Base-by-base conservation (phyloP, 1,140 invertebrate species). In the Drosophila nigromelanica region DNA sequence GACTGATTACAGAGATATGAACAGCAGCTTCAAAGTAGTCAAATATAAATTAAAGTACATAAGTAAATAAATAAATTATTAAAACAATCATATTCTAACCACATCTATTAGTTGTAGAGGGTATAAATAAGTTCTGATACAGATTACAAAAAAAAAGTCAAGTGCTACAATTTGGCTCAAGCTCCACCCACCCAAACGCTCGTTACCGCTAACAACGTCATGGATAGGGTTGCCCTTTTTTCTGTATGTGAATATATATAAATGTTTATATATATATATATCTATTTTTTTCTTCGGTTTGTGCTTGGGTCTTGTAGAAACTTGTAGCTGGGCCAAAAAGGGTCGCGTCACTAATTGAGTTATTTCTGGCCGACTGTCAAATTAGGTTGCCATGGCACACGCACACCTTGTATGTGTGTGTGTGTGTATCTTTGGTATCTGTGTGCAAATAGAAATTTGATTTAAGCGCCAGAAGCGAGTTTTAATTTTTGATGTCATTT, bases 401-500 rank as follows among this genome's bases (percentile, higher is more conserved):
- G 63, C 70, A 59, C 15, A 51, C 64, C 15, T 33, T 14, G 70
- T 75, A 27, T 39, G 21, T 59, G n/a, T 62, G 37, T 61, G 30
- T 27, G 8, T 51, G 3, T 11, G 12, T 60, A 18, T 18, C 18
- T 18, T 18, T 18, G 1, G 11, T 60, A 7, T 37, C 27, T 37
- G 18, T 18, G 47, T 39, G 67, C 30, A 68, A 35, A 63, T 63
- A 56, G 52, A 74, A 76, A 89, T 79, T 71, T 78, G 76, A 86
- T 87, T 86, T 87, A 82, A 82, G 60, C 60, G 51, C 59, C 72
- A 63, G 72, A 47, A 72, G 64, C 61, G 69, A 62, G 61, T 82
- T 87, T 87, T 83, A 89, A 87, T 83, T 87, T 89, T 79, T 83
- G 78, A 79, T 87, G 66, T 80, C 83, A 87, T 89, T 87, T 87